A percentile compares a stretch with the other conserved stretches of the same genome.
Conservation (phyloP, 2,888 invertebrate species). For the Bibio marci region DNA sequence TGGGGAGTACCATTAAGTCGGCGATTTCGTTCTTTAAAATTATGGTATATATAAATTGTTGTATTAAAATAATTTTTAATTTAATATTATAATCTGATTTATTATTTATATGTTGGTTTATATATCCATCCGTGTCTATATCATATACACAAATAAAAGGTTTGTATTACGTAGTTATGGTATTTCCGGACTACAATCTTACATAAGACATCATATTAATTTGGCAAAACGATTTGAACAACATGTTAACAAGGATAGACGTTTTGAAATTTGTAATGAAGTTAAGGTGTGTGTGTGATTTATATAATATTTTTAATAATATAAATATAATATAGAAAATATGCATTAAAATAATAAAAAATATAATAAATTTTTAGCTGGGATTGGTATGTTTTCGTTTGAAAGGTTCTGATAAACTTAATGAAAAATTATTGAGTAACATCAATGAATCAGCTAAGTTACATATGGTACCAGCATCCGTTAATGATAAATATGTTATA, state of each 20-base stretch:
- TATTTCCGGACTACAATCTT: slow-evolving; percentile 79
- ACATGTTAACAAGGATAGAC: slow-evolving; percentile 58
- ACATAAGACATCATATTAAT: slow-evolving; percentile 79
- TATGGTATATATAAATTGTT: slow-evolving; percentile 56
- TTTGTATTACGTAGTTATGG: slow-evolving; percentile 91
- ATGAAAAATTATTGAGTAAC: slow-evolving; percentile 77
- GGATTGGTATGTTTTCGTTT: slow-evolving; percentile 86
- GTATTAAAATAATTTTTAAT: too few species aligned
- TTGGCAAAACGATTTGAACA: slow-evolving; percentile 81
- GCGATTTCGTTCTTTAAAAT: slow-evolving; percentile 83
- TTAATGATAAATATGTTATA: slow-evolving; percentile 80
- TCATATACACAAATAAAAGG: slow-evolving; percentile 16
- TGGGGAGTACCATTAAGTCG: slow-evolving; percentile 96
- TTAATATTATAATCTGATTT: slow-evolving; percentile 6
- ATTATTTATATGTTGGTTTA: neutral
- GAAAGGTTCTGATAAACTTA: slow-evolving; percentile 59
- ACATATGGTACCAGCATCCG: slow-evolving; percentile 91
- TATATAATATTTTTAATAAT: neutral
- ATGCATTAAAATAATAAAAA: too few species aligned
- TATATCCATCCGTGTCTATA: too few species aligned
- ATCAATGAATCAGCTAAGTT: slow-evolving; percentile 91
- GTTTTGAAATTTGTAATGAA: slow-evolving; percentile 85
- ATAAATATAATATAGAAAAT: neutral
- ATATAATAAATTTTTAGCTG: slow-evolving; percentile 35
- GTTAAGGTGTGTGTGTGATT: slow-evolving; percentile 49